A percentile compares a stretch with the other conserved stretches of the same genome.
These are phyloP conservation scores for Trachops cirrhosus DNA, from an alignment of 2,797 vertebrate genomes.

Conservation along the genomic window DNA sequence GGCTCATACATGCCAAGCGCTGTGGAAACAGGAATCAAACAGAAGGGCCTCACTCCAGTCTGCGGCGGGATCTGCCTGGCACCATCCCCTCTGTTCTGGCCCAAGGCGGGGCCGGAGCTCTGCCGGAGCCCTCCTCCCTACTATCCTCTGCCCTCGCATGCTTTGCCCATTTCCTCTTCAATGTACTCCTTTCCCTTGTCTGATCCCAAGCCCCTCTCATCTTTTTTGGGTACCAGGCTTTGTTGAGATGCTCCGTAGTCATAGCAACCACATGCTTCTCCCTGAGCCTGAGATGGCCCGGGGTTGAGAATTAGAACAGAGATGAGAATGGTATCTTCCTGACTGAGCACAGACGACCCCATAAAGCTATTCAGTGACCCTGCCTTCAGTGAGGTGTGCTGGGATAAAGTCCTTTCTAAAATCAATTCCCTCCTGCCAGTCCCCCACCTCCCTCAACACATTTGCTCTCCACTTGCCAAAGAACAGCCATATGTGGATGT, in stretches of 20 bases:
- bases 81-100: neutral
- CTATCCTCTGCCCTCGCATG: neutral
- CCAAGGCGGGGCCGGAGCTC: neutral
- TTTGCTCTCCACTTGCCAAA: constrained; percentile 19
- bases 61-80: neutral
- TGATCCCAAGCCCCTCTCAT: constrained; percentile 88
- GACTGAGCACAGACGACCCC: neutral
- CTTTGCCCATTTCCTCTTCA: neutral
- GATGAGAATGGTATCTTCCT: neutral
- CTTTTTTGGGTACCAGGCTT: constrained; percentile 83
- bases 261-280: constrained; percentile 71
- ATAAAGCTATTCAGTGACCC: neutral
- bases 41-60: neutral
- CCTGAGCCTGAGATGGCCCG: constrained; percentile 65
- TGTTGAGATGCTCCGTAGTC: constrained; percentile 69
- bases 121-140: neutral
- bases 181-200: constrained; percentile 53
- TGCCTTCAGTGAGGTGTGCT: neutral
- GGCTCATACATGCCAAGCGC: neutral
- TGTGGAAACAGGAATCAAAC: neutral
- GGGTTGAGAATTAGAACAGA: constrained; percentile 31
- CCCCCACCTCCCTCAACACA: neutral
- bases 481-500: constrained; percentile 5
- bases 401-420: neutral
- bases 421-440: neutral